Percentiles rank a stretch among this genome's conserved stretches.
These are phyloP conservation scores for Phania funesta DNA, from an alignment of 2,888 invertebrate species.

Conservation along the genomic window DNA sequence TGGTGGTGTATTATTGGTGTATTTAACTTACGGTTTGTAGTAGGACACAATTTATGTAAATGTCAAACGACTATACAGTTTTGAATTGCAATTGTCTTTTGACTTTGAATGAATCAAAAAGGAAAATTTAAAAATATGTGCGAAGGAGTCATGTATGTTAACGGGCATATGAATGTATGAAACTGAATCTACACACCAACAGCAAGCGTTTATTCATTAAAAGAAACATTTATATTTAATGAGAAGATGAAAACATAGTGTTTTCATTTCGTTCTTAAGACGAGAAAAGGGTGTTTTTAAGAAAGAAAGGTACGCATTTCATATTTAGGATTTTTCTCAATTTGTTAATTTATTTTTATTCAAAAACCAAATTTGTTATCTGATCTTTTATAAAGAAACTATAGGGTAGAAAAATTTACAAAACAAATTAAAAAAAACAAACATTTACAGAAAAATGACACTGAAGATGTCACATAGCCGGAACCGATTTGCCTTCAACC, in stretches of 20 bases:
- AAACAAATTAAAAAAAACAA: too few species aligned
- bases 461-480: too few species aligned
- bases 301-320: too few species aligned
- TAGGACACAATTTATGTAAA: constrained; percentile 48
- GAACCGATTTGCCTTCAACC: too few species aligned
- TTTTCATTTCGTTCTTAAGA: background rate
- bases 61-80: constrained; percentile 54
- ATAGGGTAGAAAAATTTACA: too few species aligned
- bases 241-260: background rate
- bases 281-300: too few species aligned
- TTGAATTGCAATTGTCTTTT: constrained; percentile 52
- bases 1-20: background rate
- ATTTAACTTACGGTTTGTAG: constrained; percentile 31
- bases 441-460: too few species aligned
- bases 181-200: background rate
- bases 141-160: background rate
- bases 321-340: too few species aligned
- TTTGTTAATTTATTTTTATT: too few species aligned
- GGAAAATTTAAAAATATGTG: background rate
- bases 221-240: background rate
- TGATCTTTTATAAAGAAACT: too few species aligned
- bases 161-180: background rate
- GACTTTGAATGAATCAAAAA: constrained; percentile 1
- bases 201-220: constrained; percentile 14
- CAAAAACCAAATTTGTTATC: too few species aligned